A percentile compares a stretch with the other conserved stretches of the same genome.
Conservation (phyloP, 2,888 invertebrate species). For the Campoplex nolae region DNA sequence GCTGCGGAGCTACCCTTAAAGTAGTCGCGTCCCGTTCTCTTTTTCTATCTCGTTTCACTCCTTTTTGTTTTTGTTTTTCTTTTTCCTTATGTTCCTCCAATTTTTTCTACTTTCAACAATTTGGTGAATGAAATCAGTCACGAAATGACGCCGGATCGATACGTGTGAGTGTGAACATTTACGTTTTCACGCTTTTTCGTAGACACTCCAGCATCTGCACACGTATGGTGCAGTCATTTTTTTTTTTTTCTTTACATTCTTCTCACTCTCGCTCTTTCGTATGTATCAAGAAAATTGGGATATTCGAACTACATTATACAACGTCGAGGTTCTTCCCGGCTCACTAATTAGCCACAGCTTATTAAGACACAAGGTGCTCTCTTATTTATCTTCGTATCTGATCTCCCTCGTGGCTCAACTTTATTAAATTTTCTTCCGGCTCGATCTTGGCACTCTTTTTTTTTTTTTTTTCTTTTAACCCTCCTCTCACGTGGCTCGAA, state of each 20-base stretch:
- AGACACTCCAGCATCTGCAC: neutral
- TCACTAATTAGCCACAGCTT: constrained; percentile 7
- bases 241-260: neutral
- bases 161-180: constrained; percentile 76
- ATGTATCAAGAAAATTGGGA: neutral
- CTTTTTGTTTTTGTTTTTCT: neutral
- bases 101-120: neutral
- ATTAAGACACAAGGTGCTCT: neutral
- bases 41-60: constrained; percentile 5
- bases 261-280: neutral
- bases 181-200: neutral
- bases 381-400: constrained; percentile 37
- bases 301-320: neutral
- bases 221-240: neutral
- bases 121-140: constrained; percentile 72
- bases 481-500: neutral
- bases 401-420: constrained; percentile 30
- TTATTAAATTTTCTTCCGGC: neutral
- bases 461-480: neutral
- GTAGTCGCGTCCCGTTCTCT: constrained; percentile 29
- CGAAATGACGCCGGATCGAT: constrained; percentile 79
- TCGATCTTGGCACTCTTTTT: neutral
- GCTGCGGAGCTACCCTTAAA: constrained; percentile 77
- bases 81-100: neutral
- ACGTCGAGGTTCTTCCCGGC: neutral